phyloP scores from a whole-genome alignment of 2,888 invertebrate species.

The Oligia latruncula region DNA sequence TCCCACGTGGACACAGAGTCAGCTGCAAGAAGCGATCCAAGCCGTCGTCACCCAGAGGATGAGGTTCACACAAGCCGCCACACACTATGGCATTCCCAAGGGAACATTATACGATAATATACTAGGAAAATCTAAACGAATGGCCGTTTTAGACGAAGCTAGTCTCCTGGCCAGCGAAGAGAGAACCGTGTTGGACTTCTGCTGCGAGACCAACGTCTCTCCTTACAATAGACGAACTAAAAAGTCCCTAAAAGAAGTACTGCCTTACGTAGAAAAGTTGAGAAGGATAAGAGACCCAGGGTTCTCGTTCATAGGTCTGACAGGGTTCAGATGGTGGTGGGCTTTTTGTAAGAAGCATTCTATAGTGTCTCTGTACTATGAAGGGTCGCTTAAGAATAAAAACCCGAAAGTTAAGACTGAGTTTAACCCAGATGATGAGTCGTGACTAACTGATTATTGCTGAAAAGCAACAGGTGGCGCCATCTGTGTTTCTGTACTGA shows the following conservation, averaged over 20 bases:
- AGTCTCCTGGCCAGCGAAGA: constrained; percentile 91
- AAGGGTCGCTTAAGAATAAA: constrained; percentile 70
- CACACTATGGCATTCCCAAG: constrained; percentile 93
- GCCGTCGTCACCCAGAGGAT: constrained; percentile 94
- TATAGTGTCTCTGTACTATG: constrained; percentile 90
- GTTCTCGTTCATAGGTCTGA: constrained; percentile 92
- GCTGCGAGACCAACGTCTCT: constrained; percentile 93
- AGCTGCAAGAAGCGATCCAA: constrained; percentile 94
- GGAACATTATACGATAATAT: constrained; percentile 95
- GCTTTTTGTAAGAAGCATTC: constrained; percentile 95
- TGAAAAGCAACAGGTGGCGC: constrained; percentile 20
- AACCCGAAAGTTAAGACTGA: constrained; percentile 73
- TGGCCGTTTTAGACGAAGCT: constrained; percentile 93
- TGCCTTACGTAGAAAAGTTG: constrained; percentile 92
- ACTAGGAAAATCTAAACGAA: constrained; percentile 93
- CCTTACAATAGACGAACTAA: constrained; percentile 93
- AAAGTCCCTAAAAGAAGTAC: constrained; percentile 91
- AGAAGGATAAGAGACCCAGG: constrained; percentile 90
- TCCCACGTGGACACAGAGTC: constrained; percentile 93
- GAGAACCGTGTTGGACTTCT: constrained; percentile 92
- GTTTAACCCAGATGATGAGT: constrained; percentile 74
- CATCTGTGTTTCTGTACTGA: constrained; percentile 30
- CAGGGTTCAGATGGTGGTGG: constrained; percentile 95
- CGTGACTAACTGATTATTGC: constrained; percentile 43
- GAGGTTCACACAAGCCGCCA: constrained; percentile 94